Conservation (phyloP, 2,113 vertebrate species). For the Etia nguti region DNA sequence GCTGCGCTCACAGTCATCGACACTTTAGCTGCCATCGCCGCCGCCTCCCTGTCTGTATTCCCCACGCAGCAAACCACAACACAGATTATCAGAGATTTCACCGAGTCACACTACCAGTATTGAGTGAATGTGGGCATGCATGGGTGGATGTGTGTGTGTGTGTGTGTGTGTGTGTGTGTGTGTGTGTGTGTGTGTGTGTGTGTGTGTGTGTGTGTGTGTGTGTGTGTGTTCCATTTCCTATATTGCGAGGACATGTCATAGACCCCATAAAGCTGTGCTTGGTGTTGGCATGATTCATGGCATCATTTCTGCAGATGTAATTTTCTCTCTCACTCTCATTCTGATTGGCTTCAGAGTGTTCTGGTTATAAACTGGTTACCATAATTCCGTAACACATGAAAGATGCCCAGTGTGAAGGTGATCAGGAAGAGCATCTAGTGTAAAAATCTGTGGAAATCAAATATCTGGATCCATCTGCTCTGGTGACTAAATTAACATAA, state of each 20-base stretch:
- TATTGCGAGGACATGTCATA: background rate
- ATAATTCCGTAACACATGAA: background rate
- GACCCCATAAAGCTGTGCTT: background rate
- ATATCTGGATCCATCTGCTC: background rate
- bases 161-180: slow-evolving; percentile 2
- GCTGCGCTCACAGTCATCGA: slow-evolving; percentile 36
- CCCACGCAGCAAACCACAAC: slow-evolving; percentile 29
- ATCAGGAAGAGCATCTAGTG: background rate
- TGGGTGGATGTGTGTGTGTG: background rate
- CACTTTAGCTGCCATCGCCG: slow-evolving; percentile 9
- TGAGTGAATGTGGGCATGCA: slow-evolving; percentile 14
- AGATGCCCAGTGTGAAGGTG: background rate
- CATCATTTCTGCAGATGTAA: background rate
- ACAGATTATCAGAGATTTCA: slow-evolving; percentile 37
- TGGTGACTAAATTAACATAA: background rate
- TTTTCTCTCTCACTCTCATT: background rate
- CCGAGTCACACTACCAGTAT: slow-evolving; percentile 71
- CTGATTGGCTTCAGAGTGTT: background rate
- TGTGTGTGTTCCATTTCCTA: background rate
- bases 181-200: background rate
- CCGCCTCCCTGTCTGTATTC: slow-evolving; percentile 25
- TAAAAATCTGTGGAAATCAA: background rate
- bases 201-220: background rate
- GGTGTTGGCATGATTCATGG: background rate
- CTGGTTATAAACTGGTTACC: background rate